These are phyloP conservation scores for Raillietiella orientalis DNA, from an alignment of 2,888 invertebrate species.

Conservation along the genomic window DNA sequence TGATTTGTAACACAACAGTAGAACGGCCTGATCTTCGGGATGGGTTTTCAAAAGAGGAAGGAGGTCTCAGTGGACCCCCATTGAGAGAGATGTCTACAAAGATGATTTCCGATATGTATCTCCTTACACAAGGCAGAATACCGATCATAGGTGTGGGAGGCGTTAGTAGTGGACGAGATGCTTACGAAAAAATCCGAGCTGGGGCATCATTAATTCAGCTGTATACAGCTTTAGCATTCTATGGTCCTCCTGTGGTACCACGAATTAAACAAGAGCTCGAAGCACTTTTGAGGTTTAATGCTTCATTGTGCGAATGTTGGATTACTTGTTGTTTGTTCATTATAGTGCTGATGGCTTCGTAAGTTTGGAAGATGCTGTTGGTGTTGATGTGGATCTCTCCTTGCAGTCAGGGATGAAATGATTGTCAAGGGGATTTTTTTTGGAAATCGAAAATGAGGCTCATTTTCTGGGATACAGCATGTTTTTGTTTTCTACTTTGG, in stretches of 20 bases:
- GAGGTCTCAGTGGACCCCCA: conserved; percentile 80
- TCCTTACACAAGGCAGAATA: conserved; percentile 39
- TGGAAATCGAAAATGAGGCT: too few species aligned
- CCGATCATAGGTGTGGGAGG: conserved; percentile 92
- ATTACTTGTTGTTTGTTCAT: conserved; percentile 5
- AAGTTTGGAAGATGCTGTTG: conserved; percentile 37
- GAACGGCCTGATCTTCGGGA: conserved; percentile 29
- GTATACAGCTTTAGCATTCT: conserved; percentile 54
- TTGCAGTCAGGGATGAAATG: too few species aligned
- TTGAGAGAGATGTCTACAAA: conserved; percentile 45
- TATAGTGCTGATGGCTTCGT: conserved; percentile 26
- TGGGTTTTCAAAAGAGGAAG: conserved; percentile 23
- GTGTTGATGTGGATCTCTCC: conserved; percentile 14
- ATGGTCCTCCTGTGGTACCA: conserved; percentile 48
- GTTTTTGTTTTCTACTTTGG: too few species aligned
- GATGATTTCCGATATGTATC: conserved; percentile 57
- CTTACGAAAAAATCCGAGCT: conserved; percentile 73
- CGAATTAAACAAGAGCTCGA: conserved; percentile 50
- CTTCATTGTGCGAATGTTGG: conserved; percentile 2
- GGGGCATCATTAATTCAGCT: conserved; percentile 75
- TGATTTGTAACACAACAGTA: conserved; percentile 80
- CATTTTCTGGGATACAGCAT: too few species aligned
- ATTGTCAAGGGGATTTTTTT: too few species aligned
- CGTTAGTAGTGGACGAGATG: conserved; percentile 53
- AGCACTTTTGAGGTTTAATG: conserved; percentile 21